These are phyloP conservation scores for Acyrthosiphon pisum DNA, from an alignment of 1,140 invertebrate species.

Conservation along the genomic window DNA sequence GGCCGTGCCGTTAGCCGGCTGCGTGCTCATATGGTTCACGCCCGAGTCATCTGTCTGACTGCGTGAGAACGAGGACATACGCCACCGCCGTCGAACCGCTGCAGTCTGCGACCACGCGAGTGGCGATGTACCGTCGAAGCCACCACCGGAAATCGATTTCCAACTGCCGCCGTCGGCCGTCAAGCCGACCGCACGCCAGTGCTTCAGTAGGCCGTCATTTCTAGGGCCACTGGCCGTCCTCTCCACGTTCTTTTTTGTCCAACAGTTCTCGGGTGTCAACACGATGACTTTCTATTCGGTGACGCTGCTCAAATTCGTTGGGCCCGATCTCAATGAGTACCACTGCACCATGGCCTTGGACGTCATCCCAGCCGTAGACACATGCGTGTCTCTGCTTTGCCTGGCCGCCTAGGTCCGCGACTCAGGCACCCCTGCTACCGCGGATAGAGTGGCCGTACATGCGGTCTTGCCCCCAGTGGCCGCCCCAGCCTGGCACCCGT, in stretches of 20 bases:
- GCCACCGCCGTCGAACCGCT: constrained; percentile 57
- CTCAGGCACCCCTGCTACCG: too few species aligned
- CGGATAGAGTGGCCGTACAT: not conserved
- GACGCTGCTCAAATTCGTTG: constrained; percentile 65
- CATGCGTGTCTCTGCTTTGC: constrained; percentile 66
- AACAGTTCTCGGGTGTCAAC: constrained; percentile 72
- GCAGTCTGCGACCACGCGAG: constrained; percentile 62
- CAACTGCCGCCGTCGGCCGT: constrained; percentile 64
- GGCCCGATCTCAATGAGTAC: constrained; percentile 68
- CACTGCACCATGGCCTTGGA: constrained; percentile 73
- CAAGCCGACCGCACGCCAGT: not conserved
- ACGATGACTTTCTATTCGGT: constrained; percentile 78
- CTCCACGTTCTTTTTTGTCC: constrained; percentile 69
- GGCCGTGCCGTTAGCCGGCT: constrained; percentile 66
- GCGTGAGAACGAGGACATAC: constrained; percentile 64
- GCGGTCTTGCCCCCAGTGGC: constrained; percentile 58
- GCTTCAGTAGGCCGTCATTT: constrained; percentile 60
- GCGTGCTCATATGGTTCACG: constrained; percentile 65
- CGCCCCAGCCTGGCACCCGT: not conserved
- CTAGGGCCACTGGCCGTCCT: constrained; percentile 70
- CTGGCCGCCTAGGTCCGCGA: constrained; percentile 61
- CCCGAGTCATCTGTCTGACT: constrained; percentile 79
- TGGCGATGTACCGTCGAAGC: constrained; percentile 66
- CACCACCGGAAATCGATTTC: constrained; percentile 62
- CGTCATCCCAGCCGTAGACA: constrained; percentile 69